These are phyloP conservation scores for Catharus ustulatus DNA, from an alignment of 2,797 vertebrate genomes.

Conservation along the genomic window DNA sequence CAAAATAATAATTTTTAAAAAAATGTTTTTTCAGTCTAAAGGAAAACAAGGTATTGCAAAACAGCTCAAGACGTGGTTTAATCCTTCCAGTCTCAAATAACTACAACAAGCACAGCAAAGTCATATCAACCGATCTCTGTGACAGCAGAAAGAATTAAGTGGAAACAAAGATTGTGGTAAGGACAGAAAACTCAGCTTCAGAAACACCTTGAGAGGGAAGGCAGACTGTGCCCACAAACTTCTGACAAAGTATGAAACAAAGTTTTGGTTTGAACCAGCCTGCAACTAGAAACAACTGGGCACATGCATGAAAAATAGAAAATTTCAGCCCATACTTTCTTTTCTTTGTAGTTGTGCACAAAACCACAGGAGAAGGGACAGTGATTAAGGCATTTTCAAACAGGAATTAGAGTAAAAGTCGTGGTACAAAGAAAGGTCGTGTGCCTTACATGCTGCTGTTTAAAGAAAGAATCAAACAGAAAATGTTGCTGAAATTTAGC, in stretches of 20 bases:
- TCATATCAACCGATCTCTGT: neutral
- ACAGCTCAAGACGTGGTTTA: neutral
- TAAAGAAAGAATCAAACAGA: conserved; percentile 8
- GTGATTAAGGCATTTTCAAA: neutral
- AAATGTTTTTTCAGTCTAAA: neutral
- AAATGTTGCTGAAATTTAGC: neutral
- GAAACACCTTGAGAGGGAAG: neutral
- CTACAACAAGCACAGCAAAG: neutral
- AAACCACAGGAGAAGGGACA: neutral
- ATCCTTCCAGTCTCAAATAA: neutral
- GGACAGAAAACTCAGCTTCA: neutral
- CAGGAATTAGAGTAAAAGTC: neutral
- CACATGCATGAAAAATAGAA: neutral
- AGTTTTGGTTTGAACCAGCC: neutral
- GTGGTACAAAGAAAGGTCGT: neutral
- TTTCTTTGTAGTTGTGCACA: neutral
- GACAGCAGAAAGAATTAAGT: neutral
- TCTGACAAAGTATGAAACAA: neutral
- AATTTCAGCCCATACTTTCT: neutral
- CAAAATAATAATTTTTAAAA: neutral
- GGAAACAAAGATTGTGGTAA: neutral
- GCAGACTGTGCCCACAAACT: neutral
- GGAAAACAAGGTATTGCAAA: neutral
- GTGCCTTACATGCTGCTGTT: neutral
- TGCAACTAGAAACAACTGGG: neutral